These are phyloP conservation scores for Aphodius granarius DNA, from an alignment of 2,888 invertebrate genomes.

Conservation along the genomic window DNA sequence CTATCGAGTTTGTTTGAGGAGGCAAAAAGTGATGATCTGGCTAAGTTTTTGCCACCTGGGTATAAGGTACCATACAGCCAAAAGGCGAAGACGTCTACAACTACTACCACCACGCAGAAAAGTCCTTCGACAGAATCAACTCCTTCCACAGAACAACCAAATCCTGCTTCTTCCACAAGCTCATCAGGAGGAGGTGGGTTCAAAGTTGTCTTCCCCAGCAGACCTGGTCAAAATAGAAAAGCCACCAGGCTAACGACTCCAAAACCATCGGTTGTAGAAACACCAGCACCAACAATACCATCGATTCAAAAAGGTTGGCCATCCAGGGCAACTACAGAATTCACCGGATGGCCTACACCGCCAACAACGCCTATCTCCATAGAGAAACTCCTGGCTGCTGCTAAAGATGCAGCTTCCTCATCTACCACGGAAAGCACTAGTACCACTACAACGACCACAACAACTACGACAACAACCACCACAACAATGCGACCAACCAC, in stretches of 20 bases:
- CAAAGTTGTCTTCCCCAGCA: slow-evolving; percentile 65
- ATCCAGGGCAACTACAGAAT: slow-evolving; percentile 82
- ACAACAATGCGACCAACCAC: slow-evolving; percentile 71
- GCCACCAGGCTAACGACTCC: slow-evolving; percentile 60
- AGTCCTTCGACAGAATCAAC: slow-evolving; percentile 39
- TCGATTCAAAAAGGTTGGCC: slow-evolving; percentile 73
- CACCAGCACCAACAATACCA: slow-evolving; percentile 50
- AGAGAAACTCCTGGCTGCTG: slow-evolving; percentile 70
- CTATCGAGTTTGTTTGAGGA: slow-evolving; percentile 42
- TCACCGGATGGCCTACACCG: slow-evolving; percentile 89
- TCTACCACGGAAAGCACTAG: slow-evolving; percentile 52
- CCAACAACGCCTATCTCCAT: slow-evolving; percentile 86
- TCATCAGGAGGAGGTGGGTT: slow-evolving; percentile 42
- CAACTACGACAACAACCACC: slow-evolving; percentile 71
- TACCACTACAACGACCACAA: slow-evolving; percentile 65
- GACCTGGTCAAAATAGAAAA: slow-evolving; percentile 63
- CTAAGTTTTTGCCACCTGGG: slow-evolving; percentile 53
- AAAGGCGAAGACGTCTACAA: slow-evolving; percentile 34
- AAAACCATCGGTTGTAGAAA: slow-evolving; percentile 46
- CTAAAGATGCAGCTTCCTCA: slow-evolving; percentile 63
- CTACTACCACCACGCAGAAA: slow-evolving; percentile 33
- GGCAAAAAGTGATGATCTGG: slow-evolving; percentile 49
- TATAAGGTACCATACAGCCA: slow-evolving; percentile 44
- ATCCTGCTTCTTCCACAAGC: slow-evolving; percentile 33
- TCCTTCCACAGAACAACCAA: slow-evolving; percentile 1